Percentiles rank a stretch among this genome's conserved stretches.
Conservation (phyloP, 1,140 invertebrate genomes). For the Saccostrea glomerata region DNA sequence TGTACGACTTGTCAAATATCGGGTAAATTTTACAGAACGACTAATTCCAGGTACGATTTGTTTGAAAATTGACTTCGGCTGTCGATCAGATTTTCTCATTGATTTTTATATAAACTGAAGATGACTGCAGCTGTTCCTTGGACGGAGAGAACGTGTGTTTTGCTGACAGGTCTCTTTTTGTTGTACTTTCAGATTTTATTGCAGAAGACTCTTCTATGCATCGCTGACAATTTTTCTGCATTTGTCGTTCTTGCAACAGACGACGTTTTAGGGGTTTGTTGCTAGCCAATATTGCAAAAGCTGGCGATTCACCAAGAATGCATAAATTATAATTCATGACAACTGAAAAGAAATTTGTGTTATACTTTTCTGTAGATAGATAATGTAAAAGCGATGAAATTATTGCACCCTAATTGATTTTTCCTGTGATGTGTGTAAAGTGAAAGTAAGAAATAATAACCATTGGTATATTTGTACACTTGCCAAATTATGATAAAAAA, state of each 20-base stretch:
- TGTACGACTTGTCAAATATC: not conserved
- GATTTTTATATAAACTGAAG: constrained; percentile 26
- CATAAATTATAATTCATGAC: constrained; percentile 32
- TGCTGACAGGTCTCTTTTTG: not conserved
- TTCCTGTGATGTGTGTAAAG: not conserved
- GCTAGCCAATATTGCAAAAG: not conserved
- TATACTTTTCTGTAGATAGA: not conserved
- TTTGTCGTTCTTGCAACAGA: not conserved
- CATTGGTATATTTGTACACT: not conserved
- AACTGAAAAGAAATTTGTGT: not conserved
- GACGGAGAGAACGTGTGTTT: not conserved
- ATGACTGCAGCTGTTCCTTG: constrained; percentile 37
- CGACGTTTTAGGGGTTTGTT: not conserved
- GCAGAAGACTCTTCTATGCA: not conserved
- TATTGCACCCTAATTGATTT: not conserved
- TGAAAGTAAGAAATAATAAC: not conserved
- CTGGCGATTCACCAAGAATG: not conserved
- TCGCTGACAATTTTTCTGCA: not conserved
- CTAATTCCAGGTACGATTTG: not conserved
- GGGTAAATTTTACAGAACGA: not conserved
- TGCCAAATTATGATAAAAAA: not conserved
- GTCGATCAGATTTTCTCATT: constrained; percentile 13
- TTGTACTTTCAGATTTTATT: not conserved
- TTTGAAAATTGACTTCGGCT: not conserved
- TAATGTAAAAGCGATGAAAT: not conserved